phyloP scores from a whole-genome alignment of 2,797 vertebrate species.

The Fringilla coelebs region DNA sequence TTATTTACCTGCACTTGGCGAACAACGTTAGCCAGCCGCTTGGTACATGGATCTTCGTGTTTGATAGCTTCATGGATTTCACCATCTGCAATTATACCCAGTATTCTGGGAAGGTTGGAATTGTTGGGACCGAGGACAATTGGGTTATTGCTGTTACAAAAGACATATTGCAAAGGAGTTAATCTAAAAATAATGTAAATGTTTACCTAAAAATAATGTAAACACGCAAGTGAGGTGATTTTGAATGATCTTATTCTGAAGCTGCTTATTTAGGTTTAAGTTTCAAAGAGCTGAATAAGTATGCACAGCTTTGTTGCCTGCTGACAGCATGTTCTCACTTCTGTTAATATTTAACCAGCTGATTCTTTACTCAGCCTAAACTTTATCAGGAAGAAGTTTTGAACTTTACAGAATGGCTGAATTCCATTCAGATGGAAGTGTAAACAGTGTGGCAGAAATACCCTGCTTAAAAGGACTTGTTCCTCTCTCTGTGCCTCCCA shows the following conservation, averaged over 20 bases:
- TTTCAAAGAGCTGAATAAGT: neutral
- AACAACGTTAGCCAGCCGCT: conserved; percentile 92
- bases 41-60: conserved; percentile 91
- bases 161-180: neutral
- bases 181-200: neutral
- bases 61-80: conserved; percentile 93
- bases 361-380: neutral
- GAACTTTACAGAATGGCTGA: neutral
- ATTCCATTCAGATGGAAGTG: neutral
- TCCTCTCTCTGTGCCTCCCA: neutral
- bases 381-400: conserved; percentile 19
- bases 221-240: neutral
- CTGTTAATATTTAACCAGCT: conserved; percentile 42
- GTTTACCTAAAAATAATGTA: neutral
- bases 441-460: neutral
- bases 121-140: conserved; percentile 95
- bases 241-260: neutral
- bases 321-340: neutral
- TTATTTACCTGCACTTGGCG: conserved; percentile 92
- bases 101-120: conserved; percentile 94
- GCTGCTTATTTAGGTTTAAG: neutral
- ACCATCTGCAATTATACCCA: conserved; percentile 95
- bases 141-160: conserved; percentile 89
- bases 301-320: neutral
- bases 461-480: neutral